Percentiles rank a stretch among this genome's conserved stretches.
Conservation (phyloP, 2,797 vertebrate species). For the Pseudochirops corinnae region DNA sequence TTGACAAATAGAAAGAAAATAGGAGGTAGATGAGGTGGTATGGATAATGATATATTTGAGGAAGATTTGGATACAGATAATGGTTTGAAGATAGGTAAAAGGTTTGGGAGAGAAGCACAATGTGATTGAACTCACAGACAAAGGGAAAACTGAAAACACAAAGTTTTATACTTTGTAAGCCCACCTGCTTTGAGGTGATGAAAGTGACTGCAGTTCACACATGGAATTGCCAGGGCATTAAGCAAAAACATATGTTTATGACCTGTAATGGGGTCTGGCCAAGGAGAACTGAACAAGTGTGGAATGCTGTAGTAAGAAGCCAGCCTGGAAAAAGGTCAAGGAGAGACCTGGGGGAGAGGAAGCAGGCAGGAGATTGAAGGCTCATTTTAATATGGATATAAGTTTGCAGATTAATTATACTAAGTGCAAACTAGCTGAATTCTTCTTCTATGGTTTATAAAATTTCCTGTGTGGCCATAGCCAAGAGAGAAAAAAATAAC, state of each 20-base stretch:
- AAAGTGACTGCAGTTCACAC: not conserved
- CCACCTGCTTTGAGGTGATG: not conserved
- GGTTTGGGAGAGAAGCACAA: not conserved
- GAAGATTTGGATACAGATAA: not conserved
- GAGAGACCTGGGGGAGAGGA: conserved; percentile 51
- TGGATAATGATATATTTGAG: not conserved
- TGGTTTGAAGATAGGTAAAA: not conserved
- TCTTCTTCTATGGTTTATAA: conserved; percentile 60
- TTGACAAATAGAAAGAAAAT: not conserved
- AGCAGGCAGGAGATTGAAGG: conserved; percentile 33
- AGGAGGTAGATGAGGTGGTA: not conserved
- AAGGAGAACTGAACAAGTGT: not conserved
- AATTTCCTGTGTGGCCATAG: conserved; percentile 71
- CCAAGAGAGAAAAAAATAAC: conserved; percentile 51
- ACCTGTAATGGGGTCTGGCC: not conserved
- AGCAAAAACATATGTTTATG: not conserved
- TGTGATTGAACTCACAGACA: not conserved
- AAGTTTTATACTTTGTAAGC: not conserved
- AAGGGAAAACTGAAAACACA: not conserved
- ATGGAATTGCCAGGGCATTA: not conserved
- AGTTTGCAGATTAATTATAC: conserved; percentile 63
- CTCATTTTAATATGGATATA: conserved; percentile 68
- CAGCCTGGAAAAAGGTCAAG: conserved; percentile 36
- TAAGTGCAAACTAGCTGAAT: conserved; percentile 60
- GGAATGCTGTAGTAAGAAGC: conserved; percentile 22